Percentiles rank a stretch among this genome's conserved stretches.
phyloP scores from a whole-genome alignment of 2,113 vertebrate species.

The Cyanoramphus novaezelandiae region DNA sequence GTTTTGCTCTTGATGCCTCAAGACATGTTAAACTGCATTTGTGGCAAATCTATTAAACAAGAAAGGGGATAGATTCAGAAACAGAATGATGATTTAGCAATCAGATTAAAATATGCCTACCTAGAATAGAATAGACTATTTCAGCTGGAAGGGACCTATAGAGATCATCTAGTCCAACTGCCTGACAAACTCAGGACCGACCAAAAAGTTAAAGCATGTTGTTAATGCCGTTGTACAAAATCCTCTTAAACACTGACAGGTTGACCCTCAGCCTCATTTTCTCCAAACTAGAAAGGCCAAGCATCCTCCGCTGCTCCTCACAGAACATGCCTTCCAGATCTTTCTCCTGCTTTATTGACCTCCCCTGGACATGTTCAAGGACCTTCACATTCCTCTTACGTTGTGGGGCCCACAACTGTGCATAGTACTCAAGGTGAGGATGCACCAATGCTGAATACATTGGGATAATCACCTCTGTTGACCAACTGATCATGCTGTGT shows the following conservation, averaged over 20 bases:
- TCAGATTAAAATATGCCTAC: neutral
- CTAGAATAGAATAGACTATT: neutral
- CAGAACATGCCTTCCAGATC: neutral
- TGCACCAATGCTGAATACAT: fast-evolving
- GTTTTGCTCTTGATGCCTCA: neutral
- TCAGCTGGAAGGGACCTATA: neutral
- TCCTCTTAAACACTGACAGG: neutral
- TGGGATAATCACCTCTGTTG: neutral
- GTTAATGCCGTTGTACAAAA: neutral
- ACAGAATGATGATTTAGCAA: neutral
- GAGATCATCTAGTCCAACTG: neutral
- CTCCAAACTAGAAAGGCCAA: neutral
- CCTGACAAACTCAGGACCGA: neutral
- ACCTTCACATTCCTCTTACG: neutral
- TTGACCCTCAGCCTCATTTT: neutral
- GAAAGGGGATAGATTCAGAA: neutral
- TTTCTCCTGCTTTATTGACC: neutral
- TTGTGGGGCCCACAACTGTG: neutral
- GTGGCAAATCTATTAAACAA: neutral
- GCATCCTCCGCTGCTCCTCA: neutral
- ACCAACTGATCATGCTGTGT: fast-evolving
- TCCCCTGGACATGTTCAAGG: neutral
- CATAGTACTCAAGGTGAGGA: neutral
- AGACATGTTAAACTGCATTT: neutral
- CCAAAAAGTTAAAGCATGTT: neutral